phyloP scores from a whole-genome alignment of 2,113 vertebrate species.

The Balaeniceps rex region DNA sequence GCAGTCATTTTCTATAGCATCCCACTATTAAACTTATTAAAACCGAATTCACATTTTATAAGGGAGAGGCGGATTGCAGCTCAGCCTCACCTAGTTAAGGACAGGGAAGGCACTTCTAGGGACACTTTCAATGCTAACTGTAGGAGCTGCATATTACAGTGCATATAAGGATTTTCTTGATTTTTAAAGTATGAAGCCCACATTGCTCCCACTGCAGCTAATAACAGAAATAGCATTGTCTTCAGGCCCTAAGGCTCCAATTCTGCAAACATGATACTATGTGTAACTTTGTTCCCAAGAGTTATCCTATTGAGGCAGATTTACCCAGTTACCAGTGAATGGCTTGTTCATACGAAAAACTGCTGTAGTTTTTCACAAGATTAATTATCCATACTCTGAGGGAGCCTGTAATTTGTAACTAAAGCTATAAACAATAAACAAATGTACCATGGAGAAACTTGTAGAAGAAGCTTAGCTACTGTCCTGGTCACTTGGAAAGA shows the following conservation, averaged over 20 bases:
- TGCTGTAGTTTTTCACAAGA: constrained; percentile 10
- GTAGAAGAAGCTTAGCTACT: background rate
- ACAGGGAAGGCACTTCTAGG: background rate
- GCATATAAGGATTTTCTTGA: background rate
- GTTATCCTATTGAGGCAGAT: constrained; percentile 45
- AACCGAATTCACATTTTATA: background rate
- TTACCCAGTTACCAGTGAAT: constrained; percentile 33
- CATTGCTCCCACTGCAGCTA: constrained; percentile 7
- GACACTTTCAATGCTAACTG: background rate
- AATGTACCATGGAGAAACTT: background rate
- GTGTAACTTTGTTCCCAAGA: constrained; percentile 50
- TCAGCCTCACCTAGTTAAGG: background rate
- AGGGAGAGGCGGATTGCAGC: background rate
- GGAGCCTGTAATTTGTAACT: constrained; percentile 19
- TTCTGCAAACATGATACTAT: constrained; percentile 1
- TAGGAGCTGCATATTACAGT: background rate
- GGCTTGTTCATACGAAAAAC: constrained; percentile 25
- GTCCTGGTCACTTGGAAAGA: background rate
- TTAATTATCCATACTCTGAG: constrained; percentile 45
- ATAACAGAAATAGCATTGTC: constrained; percentile 36
- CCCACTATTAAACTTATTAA: background rate
- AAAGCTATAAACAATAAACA: constrained; percentile 22
- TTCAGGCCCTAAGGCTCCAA: constrained; percentile 34
- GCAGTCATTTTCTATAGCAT: background rate
- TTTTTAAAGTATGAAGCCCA: constrained; percentile 29